Evolutionary conservation across 2,797 vertebrate genomes (phyloP).

Genomic region (Pantherophis vulpinus): DNA sequence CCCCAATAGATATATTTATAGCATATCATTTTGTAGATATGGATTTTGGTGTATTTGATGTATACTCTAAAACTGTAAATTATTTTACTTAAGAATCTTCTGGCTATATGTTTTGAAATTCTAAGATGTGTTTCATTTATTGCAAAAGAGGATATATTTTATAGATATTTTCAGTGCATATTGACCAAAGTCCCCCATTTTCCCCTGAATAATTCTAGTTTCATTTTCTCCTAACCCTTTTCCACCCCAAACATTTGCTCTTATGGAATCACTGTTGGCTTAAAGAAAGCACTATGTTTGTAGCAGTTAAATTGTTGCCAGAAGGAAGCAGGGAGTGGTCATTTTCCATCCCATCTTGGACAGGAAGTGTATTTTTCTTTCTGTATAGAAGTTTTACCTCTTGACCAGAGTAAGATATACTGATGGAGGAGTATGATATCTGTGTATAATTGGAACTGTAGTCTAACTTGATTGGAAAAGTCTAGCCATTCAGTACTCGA

Average conservation of each 20-base stretch:
- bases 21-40: background rate
- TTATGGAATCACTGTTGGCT: background rate
- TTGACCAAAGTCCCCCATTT: background rate
- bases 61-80: background rate
- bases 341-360: background rate
- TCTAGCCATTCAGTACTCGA: background rate
- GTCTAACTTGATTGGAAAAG: background rate
- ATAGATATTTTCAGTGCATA: background rate
- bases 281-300: background rate
- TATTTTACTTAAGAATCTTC: background rate
- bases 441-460: background rate
- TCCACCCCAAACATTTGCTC: background rate
- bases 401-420: background rate
- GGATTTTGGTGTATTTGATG: background rate
- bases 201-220: background rate
- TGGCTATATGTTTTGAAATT: background rate
- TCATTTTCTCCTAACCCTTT: background rate
- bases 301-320: background rate
- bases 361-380: background rate
- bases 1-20: background rate
- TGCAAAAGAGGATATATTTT: background rate
- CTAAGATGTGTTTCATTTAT: background rate
- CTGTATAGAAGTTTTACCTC: background rate
- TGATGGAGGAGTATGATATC: background rate
- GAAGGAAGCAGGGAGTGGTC: background rate